Evolutionary conservation across 2,797 vertebrate species (phyloP), one percentile per base, ranked within the genome.

Genomic region (Oreonectes daqikongensis): DNA sequence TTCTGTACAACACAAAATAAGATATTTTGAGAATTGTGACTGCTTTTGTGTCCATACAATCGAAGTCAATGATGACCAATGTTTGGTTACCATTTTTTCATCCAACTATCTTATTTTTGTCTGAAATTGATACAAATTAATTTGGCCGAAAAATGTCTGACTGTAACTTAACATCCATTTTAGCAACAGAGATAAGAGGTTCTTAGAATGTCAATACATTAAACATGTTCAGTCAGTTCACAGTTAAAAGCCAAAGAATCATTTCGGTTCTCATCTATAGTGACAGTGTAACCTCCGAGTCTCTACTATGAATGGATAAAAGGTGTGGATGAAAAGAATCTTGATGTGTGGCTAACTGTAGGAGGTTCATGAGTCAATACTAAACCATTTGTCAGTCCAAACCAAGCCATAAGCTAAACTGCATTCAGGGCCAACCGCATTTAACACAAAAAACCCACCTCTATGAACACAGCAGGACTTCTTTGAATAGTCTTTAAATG

Each of bases 341-440:
- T 28, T 70, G 42, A 78, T 75, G n/a, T 83, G 82, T 66, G 63
- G 68, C 55, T 77, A 64, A 69, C 72, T 64, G 69, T 79, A 72
- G 67, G 75, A 71, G 76, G 28, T n/a, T 76, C 22, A 76, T 85
- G 82, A 86, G 44, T 85, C 79, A 83, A 46, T 57, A 59, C 75
- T 75, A 78, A 60, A 81, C 79, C 69, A 74, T 63, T 55, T 63
- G 64, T 26, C 53, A 77, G 38, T 28, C 35, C 61, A 72, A 60
- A 48, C 24, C 64, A 24, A 75, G 40, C 75, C 60, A 40, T 75
- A 69, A 61, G 44, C 22, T 6, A 44, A 74, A 64, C 44, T 75
- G 53, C 18, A 50, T 52, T 44, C 10, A 18, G 40, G 22, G 14
- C 61, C 12, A 69, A 69, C 72, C 50, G 9, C 24, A 30, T 46